Percentiles rank a stretch among this genome's conserved stretches.
Evolutionary conservation across 2,888 invertebrate species (phyloP).

Genomic region (Brachyopa scutellaris): DNA sequence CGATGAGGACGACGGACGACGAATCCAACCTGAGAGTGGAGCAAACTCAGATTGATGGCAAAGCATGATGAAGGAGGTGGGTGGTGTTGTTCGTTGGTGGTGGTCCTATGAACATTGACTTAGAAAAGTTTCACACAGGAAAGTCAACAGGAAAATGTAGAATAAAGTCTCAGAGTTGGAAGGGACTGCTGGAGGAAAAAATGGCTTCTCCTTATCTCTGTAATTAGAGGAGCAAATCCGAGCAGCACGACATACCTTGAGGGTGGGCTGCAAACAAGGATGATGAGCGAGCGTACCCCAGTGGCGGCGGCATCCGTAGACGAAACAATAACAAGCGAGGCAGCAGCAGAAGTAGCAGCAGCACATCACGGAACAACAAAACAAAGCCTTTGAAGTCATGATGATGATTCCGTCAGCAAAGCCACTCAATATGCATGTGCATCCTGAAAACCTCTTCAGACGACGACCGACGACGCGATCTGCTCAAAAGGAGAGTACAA

Average conservation of each 20-base stretch:
- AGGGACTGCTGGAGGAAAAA: neutral
- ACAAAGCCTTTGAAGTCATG: slow-evolving; percentile 63
- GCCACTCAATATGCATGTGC: slow-evolving; percentile 8
- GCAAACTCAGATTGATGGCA: slow-evolving; percentile 12
- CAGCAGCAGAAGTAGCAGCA: neutral
- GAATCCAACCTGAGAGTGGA: slow-evolving; percentile 3
- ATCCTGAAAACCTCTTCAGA: slow-evolving; percentile 66
- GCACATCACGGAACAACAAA: no score
- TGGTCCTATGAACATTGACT: slow-evolving; percentile 5
- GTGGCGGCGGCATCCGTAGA: slow-evolving; percentile 68
- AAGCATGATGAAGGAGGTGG: neutral
- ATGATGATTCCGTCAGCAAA: slow-evolving; percentile 43
- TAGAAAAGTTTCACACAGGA: slow-evolving; percentile 53
- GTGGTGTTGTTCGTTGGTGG: no score
- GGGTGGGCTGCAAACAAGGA: slow-evolving; percentile 4
- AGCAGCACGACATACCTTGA: slow-evolving; percentile 59
- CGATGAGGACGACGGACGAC: neutral
- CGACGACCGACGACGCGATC: slow-evolving; percentile 30
- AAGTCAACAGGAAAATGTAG: slow-evolving; percentile 7
- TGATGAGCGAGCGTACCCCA: slow-evolving; percentile 31
- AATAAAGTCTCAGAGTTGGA: neutral
- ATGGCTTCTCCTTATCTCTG: slow-evolving; percentile 42
- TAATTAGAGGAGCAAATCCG: slow-evolving; percentile 67
- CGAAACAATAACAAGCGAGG: slow-evolving; percentile 66
- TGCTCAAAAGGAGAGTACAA: slow-evolving; percentile 14